These are phyloP conservation scores for Siderastrea siderea DNA, from an alignment of 92 coral and sea anemone species.

Conservation along the genomic window DNA sequence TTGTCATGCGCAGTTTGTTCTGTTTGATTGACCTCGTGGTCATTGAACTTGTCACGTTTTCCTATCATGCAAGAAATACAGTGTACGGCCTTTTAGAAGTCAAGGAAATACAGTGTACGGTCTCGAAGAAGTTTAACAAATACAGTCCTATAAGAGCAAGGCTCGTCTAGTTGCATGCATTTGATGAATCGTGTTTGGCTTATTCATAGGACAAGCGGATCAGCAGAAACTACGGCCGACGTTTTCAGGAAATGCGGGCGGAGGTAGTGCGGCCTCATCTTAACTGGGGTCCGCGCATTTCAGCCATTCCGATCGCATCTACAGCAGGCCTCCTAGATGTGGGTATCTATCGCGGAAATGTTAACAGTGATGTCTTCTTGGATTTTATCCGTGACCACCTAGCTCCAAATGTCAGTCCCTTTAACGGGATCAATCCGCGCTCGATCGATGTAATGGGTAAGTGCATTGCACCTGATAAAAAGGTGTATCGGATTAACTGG, in stretches of 20 bases:
- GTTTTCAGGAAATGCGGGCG: not conserved
- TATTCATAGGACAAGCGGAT: not conserved
- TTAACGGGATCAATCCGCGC: constrained; percentile 23
- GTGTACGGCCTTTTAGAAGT: too few species aligned
- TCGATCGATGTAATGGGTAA: constrained; percentile 23
- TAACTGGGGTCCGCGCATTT: constrained; percentile 40
- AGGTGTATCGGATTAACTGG: not conserved
- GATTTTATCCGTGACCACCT: not conserved
- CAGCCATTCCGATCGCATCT: constrained; percentile 45
- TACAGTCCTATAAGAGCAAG: too few species aligned
- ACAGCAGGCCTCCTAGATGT: constrained; percentile 45
- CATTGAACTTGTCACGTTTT: too few species aligned
- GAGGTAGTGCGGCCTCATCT: constrained; percentile 5
- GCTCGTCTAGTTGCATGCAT: not conserved
- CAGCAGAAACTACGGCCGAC: not conserved
- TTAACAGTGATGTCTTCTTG: constrained; percentile 36
- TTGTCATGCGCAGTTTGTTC: too few species aligned
- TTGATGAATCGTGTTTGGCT: constrained; percentile 8
- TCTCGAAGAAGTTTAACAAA: too few species aligned
- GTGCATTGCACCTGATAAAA: not conserved
- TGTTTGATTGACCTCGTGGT: too few species aligned
- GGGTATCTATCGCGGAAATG: constrained; percentile 39
- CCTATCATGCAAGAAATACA: too few species aligned
- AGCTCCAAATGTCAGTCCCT: constrained; percentile 6
- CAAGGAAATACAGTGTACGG: too few species aligned